These are phyloP conservation scores for Dinomys branickii DNA, from an alignment of 2,113 vertebrate species.

Conservation along the genomic window DNA sequence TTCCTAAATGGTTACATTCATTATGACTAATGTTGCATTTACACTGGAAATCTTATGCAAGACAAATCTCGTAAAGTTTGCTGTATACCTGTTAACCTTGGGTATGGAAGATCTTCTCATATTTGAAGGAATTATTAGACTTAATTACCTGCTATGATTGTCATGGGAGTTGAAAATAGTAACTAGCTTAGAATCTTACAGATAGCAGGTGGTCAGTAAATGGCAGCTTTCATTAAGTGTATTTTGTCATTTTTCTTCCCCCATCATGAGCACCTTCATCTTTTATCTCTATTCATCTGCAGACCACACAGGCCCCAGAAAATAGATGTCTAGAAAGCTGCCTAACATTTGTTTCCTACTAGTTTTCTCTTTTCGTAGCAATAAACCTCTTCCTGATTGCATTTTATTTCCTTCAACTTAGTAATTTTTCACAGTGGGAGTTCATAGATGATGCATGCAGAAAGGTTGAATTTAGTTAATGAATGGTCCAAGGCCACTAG, in stretches of 20 bases:
- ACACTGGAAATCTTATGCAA: background rate
- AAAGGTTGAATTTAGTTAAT: conserved; percentile 46
- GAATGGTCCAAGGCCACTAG: conserved; percentile 50
- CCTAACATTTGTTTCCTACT: conserved; percentile 8
- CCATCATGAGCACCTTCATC: background rate
- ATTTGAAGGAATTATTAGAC: conserved; percentile 28
- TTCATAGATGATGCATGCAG: conserved; percentile 39
- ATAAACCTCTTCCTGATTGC: conserved; percentile 1
- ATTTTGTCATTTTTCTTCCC: background rate
- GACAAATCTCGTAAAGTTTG: conserved; percentile 2
- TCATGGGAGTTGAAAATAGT: background rate
- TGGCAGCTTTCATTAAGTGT: conserved; percentile 22
- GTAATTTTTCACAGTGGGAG: conserved; percentile 58
- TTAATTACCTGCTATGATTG: conserved; percentile 7
- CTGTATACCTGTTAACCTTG: conserved; percentile 12
- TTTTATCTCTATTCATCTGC: background rate
- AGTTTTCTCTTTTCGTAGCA: conserved; percentile 39
- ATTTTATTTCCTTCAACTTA: conserved; percentile 54
- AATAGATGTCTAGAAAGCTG: conserved; percentile 28
- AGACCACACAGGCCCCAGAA: background rate
- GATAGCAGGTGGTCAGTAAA: background rate
- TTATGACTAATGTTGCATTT: conserved; percentile 25
- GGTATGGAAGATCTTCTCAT: background rate
- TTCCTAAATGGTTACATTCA: background rate
- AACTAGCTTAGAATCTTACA: background rate